Evolutionary conservation across 2,888 invertebrate species (phyloP), one percentile per base, ranked within the genome.

Genomic region (Anticlea derivata): DNA sequence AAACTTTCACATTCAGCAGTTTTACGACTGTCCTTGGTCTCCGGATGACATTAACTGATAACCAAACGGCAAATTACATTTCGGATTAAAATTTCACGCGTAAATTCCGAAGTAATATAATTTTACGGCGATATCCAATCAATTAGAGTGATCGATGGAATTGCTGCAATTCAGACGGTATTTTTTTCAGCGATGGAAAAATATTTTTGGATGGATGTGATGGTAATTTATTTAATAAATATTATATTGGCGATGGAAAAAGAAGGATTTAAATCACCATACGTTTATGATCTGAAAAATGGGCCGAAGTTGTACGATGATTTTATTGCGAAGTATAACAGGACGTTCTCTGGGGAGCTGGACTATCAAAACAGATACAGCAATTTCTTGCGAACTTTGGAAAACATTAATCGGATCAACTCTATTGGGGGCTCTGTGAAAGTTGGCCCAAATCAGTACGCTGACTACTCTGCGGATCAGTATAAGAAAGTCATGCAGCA

Each of bases 341-440:
- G 69, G 58, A 73, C 53, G 1, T 78, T 72, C 39, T 26, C 34
- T 0, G 61, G 63, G 22, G 57, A 68, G 50, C 50, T 57, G 1
- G 81, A 83, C 10, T 81, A 80, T 57, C 46, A 66, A 10, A 48
- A 59, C 1, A 71, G 76, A 48, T 83, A 71, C 44, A 30, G 55
- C 1, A 72, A 70, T 50, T 85, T 84, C 55, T 41, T 83, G 44
- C 33, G 64, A 31, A 82, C 84, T 20, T 57, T 86, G 26, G 66
- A 59, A 27, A 64, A 47, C 22, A 67, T 85, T 43, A 85, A 85
- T 53, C 24, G 35, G 7, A 74, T 77, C 12, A 86, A 85, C 62
- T 53, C 68, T 0, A 35, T 56, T 12, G 31, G 65, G 1, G 55
- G 59, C 2, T 48, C 58, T 1, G 41, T 55, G 2, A 80, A 76